These are phyloP conservation scores for Hylyphantes graminicola DNA, from an alignment of 1,140 invertebrate species.

Conservation along the genomic window DNA sequence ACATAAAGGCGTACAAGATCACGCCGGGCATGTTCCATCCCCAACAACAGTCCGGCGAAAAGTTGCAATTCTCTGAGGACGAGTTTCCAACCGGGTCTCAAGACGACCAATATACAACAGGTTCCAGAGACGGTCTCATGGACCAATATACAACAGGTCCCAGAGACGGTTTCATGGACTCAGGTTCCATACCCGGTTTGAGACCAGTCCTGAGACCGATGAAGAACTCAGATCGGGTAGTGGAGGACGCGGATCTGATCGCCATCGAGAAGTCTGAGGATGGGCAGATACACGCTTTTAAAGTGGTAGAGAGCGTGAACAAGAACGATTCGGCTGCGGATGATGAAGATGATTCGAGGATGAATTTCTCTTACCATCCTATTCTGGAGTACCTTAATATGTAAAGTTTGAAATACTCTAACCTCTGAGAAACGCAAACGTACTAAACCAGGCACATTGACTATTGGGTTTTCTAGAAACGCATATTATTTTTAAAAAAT, in stretches of 20 bases:
- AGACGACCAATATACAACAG: neutral
- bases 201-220: conserved; percentile 38
- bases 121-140: no score
- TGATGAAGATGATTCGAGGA: conserved; percentile 38
- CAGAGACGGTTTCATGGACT: no score
- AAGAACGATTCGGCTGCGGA: neutral
- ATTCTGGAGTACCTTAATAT: conserved; percentile 63
- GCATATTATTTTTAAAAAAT: no score
- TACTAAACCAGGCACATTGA: no score
- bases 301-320: conserved; percentile 16
- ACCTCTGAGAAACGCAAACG: no score
- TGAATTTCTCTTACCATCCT: conserved; percentile 64
- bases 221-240: conserved; percentile 16
- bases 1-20: conserved; percentile 28
- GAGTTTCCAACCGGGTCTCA: neutral
- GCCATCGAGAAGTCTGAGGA: conserved; percentile 48
- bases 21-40: conserved; percentile 37
- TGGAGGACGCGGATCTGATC: conserved; percentile 51
- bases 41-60: neutral
- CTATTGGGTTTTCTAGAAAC: no score
- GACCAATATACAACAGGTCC: no score
- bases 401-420: neutral
- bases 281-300: conserved; percentile 31
- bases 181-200: neutral
- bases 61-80: conserved; percentile 29